phyloP scores from a whole-genome alignment of 2,888 invertebrate species.

The Abrostola triplasia region DNA sequence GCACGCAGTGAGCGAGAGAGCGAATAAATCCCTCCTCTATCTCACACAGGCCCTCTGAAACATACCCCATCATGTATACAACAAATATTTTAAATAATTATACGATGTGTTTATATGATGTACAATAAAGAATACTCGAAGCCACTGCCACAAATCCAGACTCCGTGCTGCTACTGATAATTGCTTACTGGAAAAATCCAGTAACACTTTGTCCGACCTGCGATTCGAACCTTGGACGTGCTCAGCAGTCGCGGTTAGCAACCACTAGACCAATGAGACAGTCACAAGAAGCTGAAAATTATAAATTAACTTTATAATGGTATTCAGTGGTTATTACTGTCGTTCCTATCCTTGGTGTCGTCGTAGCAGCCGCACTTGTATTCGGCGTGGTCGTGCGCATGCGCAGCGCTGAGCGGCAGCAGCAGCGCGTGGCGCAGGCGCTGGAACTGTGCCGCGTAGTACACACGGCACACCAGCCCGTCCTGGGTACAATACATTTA shows the following conservation, averaged over 20 bases:
- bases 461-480: conserved; percentile 96
- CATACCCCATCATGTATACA: too few species aligned
- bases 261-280: too few species aligned
- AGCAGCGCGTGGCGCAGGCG: conserved; percentile 90
- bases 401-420: conserved; percentile 63
- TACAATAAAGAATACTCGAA: too few species aligned
- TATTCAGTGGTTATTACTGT: conserved; percentile 20
- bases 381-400: conserved; percentile 27
- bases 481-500: conserved; percentile 81
- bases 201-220: too few species aligned
- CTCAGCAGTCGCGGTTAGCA: too few species aligned
- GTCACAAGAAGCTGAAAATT: too few species aligned
- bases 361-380: conserved; percentile 63
- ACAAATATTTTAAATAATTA: too few species aligned
- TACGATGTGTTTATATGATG: too few species aligned
- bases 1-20: conserved; percentile 94
- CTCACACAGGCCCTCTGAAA: conserved; percentile 76
- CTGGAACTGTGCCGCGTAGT: conserved; percentile 97
- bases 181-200: too few species aligned
- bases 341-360: conserved; percentile 61
- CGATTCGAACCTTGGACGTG: too few species aligned
- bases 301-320: neutral
- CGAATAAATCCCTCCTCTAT: conserved; percentile 92
- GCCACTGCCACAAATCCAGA: too few species aligned
- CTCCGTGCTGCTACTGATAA: too few species aligned